These are phyloP conservation scores for Etheostoma perlongum DNA, from an alignment of 2,797 vertebrate species.

Conservation along the genomic window DNA sequence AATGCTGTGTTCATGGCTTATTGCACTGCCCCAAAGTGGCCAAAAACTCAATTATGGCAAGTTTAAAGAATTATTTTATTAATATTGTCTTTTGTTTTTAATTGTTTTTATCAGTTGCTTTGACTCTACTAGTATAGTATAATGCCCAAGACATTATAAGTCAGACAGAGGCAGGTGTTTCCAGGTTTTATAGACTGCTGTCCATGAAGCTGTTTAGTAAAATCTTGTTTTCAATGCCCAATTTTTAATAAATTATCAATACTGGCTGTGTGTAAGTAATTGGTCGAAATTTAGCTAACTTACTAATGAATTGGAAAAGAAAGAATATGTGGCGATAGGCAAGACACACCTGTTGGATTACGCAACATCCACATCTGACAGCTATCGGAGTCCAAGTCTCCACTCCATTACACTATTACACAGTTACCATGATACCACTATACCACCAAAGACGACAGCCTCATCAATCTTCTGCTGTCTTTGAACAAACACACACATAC, in stretches of 20 bases:
- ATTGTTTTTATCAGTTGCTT: no score
- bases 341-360: slow-evolving; percentile 66
- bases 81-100: no score
- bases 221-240: neutral
- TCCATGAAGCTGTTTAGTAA: neutral
- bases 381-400: slow-evolving; percentile 58
- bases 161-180: neutral
- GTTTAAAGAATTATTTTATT: neutral
- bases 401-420: slow-evolving; percentile 56
- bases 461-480: slow-evolving; percentile 82
- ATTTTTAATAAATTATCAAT: neutral
- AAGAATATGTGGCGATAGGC: neutral
- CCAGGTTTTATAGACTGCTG: neutral
- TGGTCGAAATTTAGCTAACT: neutral
- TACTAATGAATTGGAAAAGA: neutral
- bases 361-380: slow-evolving; percentile 68
- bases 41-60: neutral
- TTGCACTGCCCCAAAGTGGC: neutral
- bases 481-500: slow-evolving; percentile 54
- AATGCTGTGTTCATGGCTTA: neutral
- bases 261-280: neutral
- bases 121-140: neutral
- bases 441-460: slow-evolving; percentile 72
- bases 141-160: no score
- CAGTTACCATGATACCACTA: slow-evolving; percentile 59